Conservation (phyloP, 2,888 invertebrate species). For the Itoplectis maculator region DNA sequence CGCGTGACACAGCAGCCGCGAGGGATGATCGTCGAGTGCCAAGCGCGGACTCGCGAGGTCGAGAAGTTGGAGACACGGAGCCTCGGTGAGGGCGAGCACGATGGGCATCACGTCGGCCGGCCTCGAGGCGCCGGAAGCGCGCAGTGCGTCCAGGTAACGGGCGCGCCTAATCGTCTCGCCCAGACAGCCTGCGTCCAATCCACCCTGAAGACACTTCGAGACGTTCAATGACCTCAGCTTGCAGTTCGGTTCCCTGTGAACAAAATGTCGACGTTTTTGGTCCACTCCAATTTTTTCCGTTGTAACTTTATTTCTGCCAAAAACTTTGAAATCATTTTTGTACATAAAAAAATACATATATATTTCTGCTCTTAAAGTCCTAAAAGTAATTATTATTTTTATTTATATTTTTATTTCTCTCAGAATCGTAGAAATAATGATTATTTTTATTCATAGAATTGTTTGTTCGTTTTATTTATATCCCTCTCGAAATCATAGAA, state of each 20-base stretch:
- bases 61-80: conserved; percentile 85
- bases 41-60: conserved; percentile 86
- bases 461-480: too few relatives aligned
- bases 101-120: conserved; percentile 86
- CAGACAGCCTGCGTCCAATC: conserved; percentile 86
- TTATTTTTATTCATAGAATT: too few relatives aligned
- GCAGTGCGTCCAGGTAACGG: conserved; percentile 85
- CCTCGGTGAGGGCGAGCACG: conserved; percentile 86
- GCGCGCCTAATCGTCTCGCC: conserved; percentile 86
- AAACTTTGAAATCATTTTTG: too few relatives aligned
- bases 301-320: background rate
- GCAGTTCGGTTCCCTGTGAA: conserved; percentile 85
- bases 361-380: too few relatives aligned
- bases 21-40: conserved; percentile 85
- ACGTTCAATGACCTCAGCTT: conserved; percentile 86
- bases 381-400: too few relatives aligned
- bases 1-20: conserved; percentile 85
- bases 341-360: too few relatives aligned
- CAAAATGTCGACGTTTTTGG: background rate
- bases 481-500: too few relatives aligned
- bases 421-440: too few relatives aligned
- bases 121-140: conserved; percentile 86
- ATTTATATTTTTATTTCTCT: too few relatives aligned
- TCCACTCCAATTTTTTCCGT: background rate
- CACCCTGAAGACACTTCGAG: conserved; percentile 86